Percentiles rank a stretch among this genome's conserved stretches.
Conservation (phyloP, 2,797 vertebrate genomes). For the Taeniopygia guttata region DNA sequence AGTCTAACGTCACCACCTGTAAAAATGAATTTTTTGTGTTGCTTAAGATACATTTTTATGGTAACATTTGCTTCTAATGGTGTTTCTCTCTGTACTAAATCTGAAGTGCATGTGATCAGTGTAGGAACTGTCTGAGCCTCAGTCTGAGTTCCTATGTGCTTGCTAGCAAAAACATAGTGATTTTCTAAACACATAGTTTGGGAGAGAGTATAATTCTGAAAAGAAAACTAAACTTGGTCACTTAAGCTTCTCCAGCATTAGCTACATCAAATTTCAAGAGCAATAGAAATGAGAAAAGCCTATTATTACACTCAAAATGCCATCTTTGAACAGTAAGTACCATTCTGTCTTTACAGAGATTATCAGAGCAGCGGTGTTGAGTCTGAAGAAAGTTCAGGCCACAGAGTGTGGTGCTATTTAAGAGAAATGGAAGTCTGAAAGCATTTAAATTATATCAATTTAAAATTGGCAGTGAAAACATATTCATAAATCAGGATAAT, state of each 20-base stretch:
- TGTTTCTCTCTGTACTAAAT: neutral
- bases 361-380: neutral
- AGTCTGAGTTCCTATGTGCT: neutral
- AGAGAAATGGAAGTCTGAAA: conserved; percentile 13
- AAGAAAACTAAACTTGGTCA: neutral
- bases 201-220: neutral
- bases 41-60: neutral
- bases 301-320: neutral
- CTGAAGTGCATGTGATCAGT: neutral
- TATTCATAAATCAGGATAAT: neutral
- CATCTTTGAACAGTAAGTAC: neutral
- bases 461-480: conserved; percentile 1
- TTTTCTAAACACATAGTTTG: neutral
- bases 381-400: neutral
- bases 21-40: neutral
- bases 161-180: neutral
- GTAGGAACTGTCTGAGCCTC: neutral
- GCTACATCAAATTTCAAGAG: neutral
- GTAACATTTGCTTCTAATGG: neutral
- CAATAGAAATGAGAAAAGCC: neutral
- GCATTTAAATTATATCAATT: neutral
- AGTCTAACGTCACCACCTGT: neutral
- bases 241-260: neutral
- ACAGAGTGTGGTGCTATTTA: neutral
- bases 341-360: neutral